These are phyloP conservation scores for Anarhynchus alexandrinus DNA, from an alignment of 2,113 vertebrate species.

Conservation along the genomic window DNA sequence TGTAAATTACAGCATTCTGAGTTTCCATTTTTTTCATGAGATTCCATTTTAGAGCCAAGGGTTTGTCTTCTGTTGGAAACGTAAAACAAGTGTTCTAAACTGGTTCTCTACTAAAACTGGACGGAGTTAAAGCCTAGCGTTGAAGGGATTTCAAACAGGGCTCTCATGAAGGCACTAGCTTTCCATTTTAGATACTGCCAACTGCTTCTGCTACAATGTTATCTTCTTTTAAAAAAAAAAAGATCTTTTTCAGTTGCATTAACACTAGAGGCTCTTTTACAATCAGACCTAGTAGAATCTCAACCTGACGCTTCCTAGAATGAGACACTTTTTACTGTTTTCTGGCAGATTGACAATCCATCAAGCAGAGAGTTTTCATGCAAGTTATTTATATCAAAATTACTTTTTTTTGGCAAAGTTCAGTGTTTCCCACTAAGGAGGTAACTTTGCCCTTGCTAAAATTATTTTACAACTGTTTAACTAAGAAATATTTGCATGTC, in stretches of 20 bases:
- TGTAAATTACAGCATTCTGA: constrained; percentile 24
- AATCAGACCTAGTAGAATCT: background rate
- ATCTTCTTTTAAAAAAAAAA: background rate
- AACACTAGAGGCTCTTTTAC: background rate
- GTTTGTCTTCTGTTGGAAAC: background rate
- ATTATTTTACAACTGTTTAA: constrained; percentile 5
- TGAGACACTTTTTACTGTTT: background rate
- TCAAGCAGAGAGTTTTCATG: background rate
- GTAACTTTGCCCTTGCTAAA: background rate
- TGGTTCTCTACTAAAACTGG: background rate
- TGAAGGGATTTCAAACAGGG: background rate
- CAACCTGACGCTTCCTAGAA: background rate
- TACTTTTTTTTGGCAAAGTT: background rate
- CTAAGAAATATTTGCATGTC: background rate
- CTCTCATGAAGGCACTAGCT: background rate
- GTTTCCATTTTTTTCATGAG: background rate
- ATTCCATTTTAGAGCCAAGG: constrained; percentile 1
- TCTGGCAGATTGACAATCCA: background rate
- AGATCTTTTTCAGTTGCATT: background rate
- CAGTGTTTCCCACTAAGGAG: background rate
- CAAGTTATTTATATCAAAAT: background rate
- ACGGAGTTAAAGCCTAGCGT: background rate
- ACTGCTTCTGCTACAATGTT: background rate
- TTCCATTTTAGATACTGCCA: background rate
- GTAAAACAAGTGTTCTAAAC: constrained; percentile 12